These are phyloP conservation scores for Anhinga anhinga DNA, from an alignment of 2,113 vertebrate genomes.

Conservation along the genomic window DNA sequence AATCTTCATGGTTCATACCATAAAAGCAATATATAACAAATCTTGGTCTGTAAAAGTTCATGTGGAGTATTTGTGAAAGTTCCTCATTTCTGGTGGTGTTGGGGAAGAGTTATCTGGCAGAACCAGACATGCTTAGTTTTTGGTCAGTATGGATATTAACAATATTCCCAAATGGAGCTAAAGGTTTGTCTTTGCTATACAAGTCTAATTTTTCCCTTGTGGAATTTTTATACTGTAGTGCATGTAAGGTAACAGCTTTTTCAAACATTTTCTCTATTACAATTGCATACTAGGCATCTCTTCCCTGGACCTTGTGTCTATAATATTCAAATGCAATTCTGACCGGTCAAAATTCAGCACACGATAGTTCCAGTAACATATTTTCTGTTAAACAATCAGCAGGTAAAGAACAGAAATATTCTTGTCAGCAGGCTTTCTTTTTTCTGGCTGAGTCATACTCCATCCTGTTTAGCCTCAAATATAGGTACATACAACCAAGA, in stretches of 20 bases:
- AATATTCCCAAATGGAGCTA: not conserved
- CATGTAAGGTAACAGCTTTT: not conserved
- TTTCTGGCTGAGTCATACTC: not conserved
- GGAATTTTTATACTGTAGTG: not conserved
- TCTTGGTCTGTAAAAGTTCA: not conserved
- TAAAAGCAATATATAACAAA: not conserved
- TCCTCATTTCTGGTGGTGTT: not conserved
- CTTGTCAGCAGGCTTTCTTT: not conserved
- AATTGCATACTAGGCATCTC: not conserved
- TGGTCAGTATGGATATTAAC: not conserved
- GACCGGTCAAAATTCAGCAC: not conserved
- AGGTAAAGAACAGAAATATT: not conserved
- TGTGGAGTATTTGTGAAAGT: not conserved
- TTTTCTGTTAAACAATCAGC: not conserved
- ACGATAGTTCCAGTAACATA: not conserved
- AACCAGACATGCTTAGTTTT: not conserved
- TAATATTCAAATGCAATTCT: not conserved
- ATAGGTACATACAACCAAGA: not conserved
- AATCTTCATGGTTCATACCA: not conserved
- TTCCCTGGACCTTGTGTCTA: not conserved
- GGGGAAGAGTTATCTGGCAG: not conserved
- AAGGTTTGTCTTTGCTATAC: not conserved
- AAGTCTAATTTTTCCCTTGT: not conserved
- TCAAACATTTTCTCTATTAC: not conserved
- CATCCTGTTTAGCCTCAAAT: not conserved